Evolutionary conservation across 1,140 invertebrate genomes (phyloP).

Genomic region (Pseudomyrmex dendroicus): DNA sequence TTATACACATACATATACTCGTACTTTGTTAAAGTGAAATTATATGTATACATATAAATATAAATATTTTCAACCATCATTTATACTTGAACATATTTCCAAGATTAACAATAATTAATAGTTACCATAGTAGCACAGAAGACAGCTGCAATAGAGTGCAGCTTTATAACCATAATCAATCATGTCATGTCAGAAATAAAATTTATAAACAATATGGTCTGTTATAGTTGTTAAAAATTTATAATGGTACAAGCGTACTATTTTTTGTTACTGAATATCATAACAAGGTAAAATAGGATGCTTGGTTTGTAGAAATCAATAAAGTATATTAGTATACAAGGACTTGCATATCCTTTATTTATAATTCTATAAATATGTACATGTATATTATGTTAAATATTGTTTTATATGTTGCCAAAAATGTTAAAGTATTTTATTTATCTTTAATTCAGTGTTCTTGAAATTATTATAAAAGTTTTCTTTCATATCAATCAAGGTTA

Average conservation of each 20-base stretch:
- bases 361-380: background rate
- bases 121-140: conserved; percentile 57
- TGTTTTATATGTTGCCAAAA: background rate
- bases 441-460: background rate
- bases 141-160: conserved; percentile 48
- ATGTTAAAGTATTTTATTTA: background rate
- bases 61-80: background rate
- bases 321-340: too few relatives aligned
- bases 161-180: background rate
- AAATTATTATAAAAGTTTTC: conserved; percentile 2
- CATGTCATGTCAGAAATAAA: conserved; percentile 34
- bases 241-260: conserved; percentile 17
- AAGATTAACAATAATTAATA: background rate
- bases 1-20: too few relatives aligned
- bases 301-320: background rate
- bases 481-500: conserved; percentile 36
- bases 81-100: background rate
- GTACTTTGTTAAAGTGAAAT: too few relatives aligned
- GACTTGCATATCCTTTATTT: conserved; percentile 3
- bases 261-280: conserved; percentile 25
- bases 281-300: conserved; percentile 33
- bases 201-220: conserved; percentile 38
- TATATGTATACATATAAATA: background rate
- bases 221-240: conserved; percentile 29
- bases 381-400: background rate